Conservation (phyloP, 2,888 invertebrate species). For the Plagiodera versicolora region DNA sequence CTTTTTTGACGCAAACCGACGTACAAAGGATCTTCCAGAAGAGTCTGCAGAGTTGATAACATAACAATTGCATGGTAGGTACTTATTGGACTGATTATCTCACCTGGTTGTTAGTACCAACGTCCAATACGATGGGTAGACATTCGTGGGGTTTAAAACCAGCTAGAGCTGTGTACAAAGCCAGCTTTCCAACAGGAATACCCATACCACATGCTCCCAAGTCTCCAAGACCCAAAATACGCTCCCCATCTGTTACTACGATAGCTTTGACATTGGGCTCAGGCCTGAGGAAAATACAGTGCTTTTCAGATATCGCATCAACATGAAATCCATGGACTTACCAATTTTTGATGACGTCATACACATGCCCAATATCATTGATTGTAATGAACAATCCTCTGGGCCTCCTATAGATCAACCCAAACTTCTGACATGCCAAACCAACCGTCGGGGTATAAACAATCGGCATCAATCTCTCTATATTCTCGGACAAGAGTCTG, state of each 20-base stretch:
- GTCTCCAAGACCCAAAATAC: constrained; percentile 95
- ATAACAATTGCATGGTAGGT: no score
- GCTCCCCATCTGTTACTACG: constrained; percentile 95
- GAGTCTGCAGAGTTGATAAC: constrained; percentile 58
- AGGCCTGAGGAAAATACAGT: constrained; percentile 64
- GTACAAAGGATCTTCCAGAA: constrained; percentile 91
- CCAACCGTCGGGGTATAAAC: constrained; percentile 99
- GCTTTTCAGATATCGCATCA: background rate
- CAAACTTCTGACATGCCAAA: constrained; percentile 94
- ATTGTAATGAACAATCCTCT: constrained; percentile 95
- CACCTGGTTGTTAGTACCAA: constrained; percentile 90
- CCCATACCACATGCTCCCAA: constrained; percentile 98
- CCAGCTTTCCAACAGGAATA: constrained; percentile 95
- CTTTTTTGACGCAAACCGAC: constrained; percentile 89
- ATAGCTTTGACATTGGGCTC: constrained; percentile 84
- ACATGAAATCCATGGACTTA: constrained; percentile 53
- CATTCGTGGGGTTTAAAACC: constrained; percentile 97
- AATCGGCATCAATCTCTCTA: constrained; percentile 93
- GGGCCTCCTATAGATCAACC: constrained; percentile 90
- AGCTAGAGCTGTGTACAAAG: constrained; percentile 93
- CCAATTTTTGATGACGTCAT: constrained; percentile 91
- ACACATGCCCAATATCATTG: constrained; percentile 91
- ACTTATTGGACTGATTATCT: no score
- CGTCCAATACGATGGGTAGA: constrained; percentile 90
- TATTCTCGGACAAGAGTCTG: constrained; percentile 84